phyloP scores from a whole-genome alignment of 1,140 invertebrate genomes.

The Hyles vespertilio region DNA sequence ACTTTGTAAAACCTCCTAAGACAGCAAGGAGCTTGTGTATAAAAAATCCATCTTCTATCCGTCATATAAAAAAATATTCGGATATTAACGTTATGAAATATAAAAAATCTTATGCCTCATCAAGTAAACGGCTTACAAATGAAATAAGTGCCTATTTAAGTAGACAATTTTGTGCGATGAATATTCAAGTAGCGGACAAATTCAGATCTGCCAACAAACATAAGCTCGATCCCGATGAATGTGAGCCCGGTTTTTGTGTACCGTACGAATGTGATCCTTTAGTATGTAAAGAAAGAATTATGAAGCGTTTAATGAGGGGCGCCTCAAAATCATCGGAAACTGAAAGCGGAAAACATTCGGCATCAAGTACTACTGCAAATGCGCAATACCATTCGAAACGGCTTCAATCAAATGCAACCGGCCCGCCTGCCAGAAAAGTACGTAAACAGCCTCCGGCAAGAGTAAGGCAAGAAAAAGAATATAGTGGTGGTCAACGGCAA shows the following conservation, averaged over 20 bases:
- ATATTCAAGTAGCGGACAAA: slow-evolving; percentile 2
- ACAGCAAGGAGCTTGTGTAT: no score
- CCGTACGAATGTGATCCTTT: slow-evolving; percentile 4
- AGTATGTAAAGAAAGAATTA: not conserved
- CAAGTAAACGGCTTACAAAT: not conserved
- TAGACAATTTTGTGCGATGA: slow-evolving; percentile 2
- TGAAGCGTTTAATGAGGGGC: not conserved
- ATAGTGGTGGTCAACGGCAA: not conserved
- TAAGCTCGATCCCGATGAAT: slow-evolving; percentile 1
- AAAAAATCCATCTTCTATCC: no score
- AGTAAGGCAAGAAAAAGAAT: not conserved
- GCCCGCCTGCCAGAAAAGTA: not conserved
- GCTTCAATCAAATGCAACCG: not conserved
- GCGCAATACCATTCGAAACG: not conserved
- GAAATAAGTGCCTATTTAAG: not conserved
- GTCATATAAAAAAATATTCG: no score
- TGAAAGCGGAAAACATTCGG: not conserved
- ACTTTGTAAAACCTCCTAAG: no score
- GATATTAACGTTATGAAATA: no score
- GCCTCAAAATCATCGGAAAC: not conserved
- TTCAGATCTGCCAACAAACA: not conserved
- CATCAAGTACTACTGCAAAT: not conserved
- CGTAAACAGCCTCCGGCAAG: not conserved
- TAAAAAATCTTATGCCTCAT: no score
- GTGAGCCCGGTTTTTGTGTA: not conserved